Evolutionary conservation across 2,797 vertebrate species (phyloP).

Genomic region (Chaunax sp.): DNA sequence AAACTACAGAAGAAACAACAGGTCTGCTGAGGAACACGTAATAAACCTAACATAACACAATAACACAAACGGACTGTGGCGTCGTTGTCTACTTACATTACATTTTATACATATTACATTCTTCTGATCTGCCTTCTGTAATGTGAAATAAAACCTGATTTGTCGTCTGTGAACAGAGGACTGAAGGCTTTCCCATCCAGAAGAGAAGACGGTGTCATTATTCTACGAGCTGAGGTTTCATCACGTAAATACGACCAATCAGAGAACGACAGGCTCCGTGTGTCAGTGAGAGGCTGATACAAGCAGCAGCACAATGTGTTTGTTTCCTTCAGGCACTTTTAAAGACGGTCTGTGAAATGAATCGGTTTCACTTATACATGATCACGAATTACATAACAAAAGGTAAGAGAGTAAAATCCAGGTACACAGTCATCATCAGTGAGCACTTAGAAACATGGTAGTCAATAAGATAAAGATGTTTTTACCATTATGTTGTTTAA

Average conservation of each 20-base stretch:
- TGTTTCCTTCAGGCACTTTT: constrained; percentile 2
- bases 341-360: constrained; percentile 21
- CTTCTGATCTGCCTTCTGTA: too few species aligned
- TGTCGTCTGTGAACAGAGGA: too few species aligned
- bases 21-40: too few species aligned
- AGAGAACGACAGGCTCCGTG: constrained; percentile 3
- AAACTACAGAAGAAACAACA: too few species aligned
- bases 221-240: background rate
- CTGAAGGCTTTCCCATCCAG: too few species aligned
- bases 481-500: background rate
- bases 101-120: too few species aligned
- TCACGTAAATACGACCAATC: constrained; percentile 25
- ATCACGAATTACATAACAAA: constrained; percentile 1
- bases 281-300: background rate
- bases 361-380: constrained; percentile 3
- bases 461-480: background rate
- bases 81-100: too few species aligned
- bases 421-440: background rate
- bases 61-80: too few species aligned
- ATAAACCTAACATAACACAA: too few species aligned
- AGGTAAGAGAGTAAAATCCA: background rate
- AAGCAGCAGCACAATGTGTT: constrained; percentile 13
- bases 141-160: too few species aligned
- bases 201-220: too few species aligned
- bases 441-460: background rate